phyloP scores from a whole-genome alignment of 2,888 invertebrate genomes.

The Terebella lapidaria region DNA sequence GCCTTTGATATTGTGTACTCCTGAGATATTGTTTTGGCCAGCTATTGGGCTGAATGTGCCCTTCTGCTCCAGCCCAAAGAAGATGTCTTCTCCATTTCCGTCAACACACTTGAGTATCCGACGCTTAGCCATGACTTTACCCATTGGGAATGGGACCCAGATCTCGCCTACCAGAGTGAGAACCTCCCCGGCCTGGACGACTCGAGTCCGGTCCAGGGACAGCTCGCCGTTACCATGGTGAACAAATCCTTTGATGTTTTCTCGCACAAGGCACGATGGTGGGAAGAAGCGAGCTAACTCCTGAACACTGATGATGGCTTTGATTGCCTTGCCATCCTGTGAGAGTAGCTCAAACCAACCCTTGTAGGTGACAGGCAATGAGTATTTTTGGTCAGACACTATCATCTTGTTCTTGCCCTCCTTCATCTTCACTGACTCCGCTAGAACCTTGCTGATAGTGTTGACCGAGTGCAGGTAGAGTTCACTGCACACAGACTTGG shows the following conservation, averaged over 20 bases:
- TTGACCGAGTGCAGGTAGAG: slow-evolving; percentile 71
- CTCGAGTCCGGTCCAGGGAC: slow-evolving; percentile 31
- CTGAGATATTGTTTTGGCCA: slow-evolving; percentile 87
- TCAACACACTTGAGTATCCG: slow-evolving; percentile 79
- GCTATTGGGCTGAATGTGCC: slow-evolving; percentile 89
- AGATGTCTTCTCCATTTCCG: slow-evolving; percentile 74
- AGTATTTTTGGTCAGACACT: slow-evolving; percentile 60
- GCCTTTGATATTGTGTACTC: slow-evolving; percentile 86
- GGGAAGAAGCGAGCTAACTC: slow-evolving; percentile 65
- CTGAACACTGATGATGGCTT: slow-evolving; percentile 81
- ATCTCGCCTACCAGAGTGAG: slow-evolving; percentile 43
- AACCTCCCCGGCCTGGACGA: slow-evolving; percentile 40
- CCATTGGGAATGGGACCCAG: slow-evolving; percentile 27
- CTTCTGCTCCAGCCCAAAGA: slow-evolving; percentile 78
- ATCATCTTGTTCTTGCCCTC: background rate
- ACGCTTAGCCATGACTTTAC: slow-evolving; percentile 24
- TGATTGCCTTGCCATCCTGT: slow-evolving; percentile 86
- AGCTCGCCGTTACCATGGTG: background rate
- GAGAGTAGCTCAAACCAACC: slow-evolving; percentile 92
- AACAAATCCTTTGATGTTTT: slow-evolving; percentile 18
- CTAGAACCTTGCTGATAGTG: slow-evolving; percentile 70
- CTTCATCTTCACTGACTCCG: slow-evolving; percentile 27
- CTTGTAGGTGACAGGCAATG: slow-evolving; percentile 83
- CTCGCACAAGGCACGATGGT: slow-evolving; percentile 67
- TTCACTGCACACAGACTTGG: slow-evolving; percentile 74